These are phyloP conservation scores for Chaetops frenatus DNA, from an alignment of 2,113 vertebrate species.

Conservation along the genomic window DNA sequence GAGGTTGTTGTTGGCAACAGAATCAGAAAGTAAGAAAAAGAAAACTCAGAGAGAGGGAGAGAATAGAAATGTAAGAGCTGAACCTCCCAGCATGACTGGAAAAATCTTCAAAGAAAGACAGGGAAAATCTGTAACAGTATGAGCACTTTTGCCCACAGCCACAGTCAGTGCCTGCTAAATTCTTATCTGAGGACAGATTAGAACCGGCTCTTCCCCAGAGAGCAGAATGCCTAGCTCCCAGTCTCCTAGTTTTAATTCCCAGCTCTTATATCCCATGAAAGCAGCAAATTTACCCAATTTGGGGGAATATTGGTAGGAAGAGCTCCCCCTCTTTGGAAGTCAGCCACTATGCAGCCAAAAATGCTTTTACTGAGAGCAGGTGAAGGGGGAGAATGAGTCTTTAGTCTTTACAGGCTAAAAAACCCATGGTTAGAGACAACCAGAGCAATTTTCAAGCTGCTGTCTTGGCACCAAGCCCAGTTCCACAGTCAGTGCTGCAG, in stretches of 20 bases:
- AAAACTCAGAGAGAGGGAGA: background rate
- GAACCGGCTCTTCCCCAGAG: fast-evolving
- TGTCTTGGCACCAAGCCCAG: background rate
- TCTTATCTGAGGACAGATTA: background rate
- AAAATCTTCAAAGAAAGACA: background rate
- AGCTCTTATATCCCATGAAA: background rate
- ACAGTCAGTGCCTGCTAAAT: background rate
- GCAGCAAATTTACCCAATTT: background rate
- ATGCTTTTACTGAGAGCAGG: background rate
- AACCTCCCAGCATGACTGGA: background rate
- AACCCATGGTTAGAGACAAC: background rate
- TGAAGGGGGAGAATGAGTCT: background rate
- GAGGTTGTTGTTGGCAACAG: background rate
- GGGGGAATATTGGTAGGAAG: background rate
- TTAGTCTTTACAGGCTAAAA: background rate
- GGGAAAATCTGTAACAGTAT: background rate
- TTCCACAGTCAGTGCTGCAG: background rate
- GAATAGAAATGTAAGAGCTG: background rate
- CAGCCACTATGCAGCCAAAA: background rate
- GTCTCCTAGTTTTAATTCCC: background rate
- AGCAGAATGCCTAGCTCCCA: background rate
- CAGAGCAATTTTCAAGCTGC: background rate
- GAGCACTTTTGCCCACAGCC: background rate
- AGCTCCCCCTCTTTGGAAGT: background rate
- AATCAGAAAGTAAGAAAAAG: background rate